Conservation (phyloP, 2,797 vertebrate genomes). For the Pogoniulus pusillus region DNA sequence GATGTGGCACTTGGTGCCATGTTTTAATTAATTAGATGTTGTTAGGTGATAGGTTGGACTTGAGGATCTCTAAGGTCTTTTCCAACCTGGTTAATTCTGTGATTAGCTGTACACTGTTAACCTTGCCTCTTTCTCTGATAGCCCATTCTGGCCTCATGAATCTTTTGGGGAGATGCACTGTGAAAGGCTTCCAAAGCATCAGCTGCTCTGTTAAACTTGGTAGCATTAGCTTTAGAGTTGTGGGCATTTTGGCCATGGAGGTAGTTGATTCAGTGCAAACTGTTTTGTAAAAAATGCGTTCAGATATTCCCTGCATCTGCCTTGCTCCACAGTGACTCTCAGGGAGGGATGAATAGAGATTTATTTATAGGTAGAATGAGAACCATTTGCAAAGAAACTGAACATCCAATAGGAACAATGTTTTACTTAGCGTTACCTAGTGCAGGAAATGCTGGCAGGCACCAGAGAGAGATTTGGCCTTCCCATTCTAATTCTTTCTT, state of each 20-base stretch:
- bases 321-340: background rate
- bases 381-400: background rate
- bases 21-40: no score
- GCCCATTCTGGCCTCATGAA: background rate
- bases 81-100: background rate
- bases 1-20: no score
- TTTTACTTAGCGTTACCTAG: background rate
- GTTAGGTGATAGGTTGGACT: no score
- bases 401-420: background rate
- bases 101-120: background rate
- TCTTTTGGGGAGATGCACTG: background rate
- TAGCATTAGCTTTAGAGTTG: background rate
- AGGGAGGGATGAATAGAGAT: background rate
- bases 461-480: background rate
- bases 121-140: background rate
- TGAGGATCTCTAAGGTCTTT: no score
- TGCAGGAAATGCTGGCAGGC: background rate
- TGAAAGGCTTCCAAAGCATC: background rate
- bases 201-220: background rate
- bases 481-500: conserved; percentile 20
- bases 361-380: background rate
- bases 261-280: background rate
- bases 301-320: background rate
- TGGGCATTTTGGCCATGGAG: background rate
- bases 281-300: background rate